Conservation (phyloP, 2,113 vertebrate species). For the Ptyas mucosa region DNA sequence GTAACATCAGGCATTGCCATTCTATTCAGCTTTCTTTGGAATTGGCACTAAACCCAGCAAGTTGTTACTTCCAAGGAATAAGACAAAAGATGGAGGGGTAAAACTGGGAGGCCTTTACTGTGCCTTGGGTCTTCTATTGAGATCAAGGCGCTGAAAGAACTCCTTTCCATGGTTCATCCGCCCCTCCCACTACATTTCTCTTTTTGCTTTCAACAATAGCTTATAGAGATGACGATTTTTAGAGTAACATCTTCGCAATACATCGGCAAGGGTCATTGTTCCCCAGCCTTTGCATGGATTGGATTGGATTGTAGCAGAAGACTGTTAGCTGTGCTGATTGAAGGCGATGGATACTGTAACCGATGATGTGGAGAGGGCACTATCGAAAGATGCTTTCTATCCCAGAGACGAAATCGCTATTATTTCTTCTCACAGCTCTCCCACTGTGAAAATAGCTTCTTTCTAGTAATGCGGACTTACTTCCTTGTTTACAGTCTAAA, state of each 20-base stretch:
- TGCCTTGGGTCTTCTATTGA: background rate
- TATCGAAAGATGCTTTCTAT: background rate
- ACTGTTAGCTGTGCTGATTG: background rate
- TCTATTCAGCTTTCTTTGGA: background rate
- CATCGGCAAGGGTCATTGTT: background rate
- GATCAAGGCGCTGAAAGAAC: background rate
- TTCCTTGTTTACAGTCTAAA: slow-evolving; percentile 35
- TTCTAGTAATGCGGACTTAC: background rate
- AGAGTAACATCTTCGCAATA: background rate
- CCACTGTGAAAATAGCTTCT: slow-evolving; percentile 7
- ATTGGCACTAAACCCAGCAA: background rate
- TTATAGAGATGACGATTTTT: background rate
- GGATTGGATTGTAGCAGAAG: background rate
- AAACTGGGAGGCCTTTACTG: background rate
- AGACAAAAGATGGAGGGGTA: background rate
- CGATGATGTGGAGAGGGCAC: background rate
- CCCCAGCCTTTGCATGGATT: background rate
- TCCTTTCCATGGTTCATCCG: background rate
- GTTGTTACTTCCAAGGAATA: background rate
- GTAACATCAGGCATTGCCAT: background rate
- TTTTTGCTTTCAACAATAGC: background rate
- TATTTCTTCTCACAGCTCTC: slow-evolving; percentile 20
- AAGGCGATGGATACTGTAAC: background rate
- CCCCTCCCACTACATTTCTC: background rate
- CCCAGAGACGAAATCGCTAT: background rate